These are phyloP conservation scores for Eupleurogrammus muticus DNA, from an alignment of 2,797 vertebrate species.

Conservation along the genomic window DNA sequence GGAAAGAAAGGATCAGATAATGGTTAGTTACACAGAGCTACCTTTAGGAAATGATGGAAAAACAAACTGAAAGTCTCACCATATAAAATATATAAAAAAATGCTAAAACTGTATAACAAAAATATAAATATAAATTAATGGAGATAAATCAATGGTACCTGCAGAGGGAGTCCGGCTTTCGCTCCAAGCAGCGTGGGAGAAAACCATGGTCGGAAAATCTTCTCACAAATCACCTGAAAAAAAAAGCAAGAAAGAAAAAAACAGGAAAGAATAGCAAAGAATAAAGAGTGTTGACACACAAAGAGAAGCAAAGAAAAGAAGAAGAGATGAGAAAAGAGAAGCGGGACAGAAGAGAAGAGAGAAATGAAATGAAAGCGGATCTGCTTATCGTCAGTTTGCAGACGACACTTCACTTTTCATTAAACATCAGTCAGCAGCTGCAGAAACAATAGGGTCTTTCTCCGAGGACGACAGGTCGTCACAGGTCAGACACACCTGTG, in stretches of 20 bases:
- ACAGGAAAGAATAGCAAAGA: background rate
- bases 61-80: background rate
- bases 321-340: background rate
- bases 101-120: too few relatives aligned
- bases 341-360: too few relatives aligned
- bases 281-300: accelerated
- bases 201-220: constrained; percentile 95
- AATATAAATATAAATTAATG: background rate
- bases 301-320: background rate
- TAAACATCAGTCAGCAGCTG: background rate
- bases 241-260: background rate
- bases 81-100: too few relatives aligned
- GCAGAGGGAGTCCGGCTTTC: constrained; percentile 80
- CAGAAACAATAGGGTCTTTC: constrained; percentile 72
- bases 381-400: constrained; percentile 14
- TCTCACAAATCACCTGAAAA: constrained; percentile 94
- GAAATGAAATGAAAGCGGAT: background rate
- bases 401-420: constrained; percentile 36
- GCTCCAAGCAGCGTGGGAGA: constrained; percentile 82
- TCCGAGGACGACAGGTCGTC: constrained; percentile 54
- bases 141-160: constrained; percentile 53
- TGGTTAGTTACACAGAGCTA: too few relatives aligned
- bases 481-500: constrained; percentile 59
- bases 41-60: background rate
- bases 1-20: too few relatives aligned